These are phyloP conservation scores for Leptobrachium leishanense DNA, from an alignment of 2,113 vertebrate species.

Conservation along the genomic window DNA sequence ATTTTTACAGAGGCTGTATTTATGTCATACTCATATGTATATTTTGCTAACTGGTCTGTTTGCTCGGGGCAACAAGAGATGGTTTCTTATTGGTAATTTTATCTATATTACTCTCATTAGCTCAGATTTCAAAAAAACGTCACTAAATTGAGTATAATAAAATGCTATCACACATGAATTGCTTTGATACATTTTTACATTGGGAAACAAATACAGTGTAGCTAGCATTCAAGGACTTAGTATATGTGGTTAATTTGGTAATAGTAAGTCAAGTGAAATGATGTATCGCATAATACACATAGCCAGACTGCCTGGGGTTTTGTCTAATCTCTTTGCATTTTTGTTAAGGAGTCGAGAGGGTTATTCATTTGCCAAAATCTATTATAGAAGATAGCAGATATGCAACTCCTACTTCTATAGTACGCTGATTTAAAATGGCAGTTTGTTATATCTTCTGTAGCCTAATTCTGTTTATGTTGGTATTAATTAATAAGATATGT, in stretches of 20 bases:
- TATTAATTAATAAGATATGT: slow-evolving; percentile 41
- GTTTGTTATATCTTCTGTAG: slow-evolving; percentile 24
- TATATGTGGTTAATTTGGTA: slow-evolving; percentile 39
- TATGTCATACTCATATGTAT: too few relatives aligned
- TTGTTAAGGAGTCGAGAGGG: slow-evolving; percentile 33
- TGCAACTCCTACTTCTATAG: slow-evolving; percentile 30
- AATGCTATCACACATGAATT: slow-evolving; percentile 27
- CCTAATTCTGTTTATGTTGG: slow-evolving; percentile 37
- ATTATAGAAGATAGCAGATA: slow-evolving; percentile 32
- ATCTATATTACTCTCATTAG: slow-evolving; percentile 19
- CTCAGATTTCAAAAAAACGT: slow-evolving; percentile 25
- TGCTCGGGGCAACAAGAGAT: not conserved
- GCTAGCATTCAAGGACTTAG: slow-evolving; percentile 26
- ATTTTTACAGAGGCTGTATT: too few relatives aligned
- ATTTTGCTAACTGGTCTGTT: not conserved
- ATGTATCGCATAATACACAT: slow-evolving; percentile 31
- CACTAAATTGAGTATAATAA: slow-evolving; percentile 11
- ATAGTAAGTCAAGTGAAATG: slow-evolving; percentile 39
- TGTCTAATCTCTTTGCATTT: slow-evolving; percentile 38
- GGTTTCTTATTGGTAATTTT: too few relatives aligned
- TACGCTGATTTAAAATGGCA: slow-evolving; percentile 35
- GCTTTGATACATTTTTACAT: slow-evolving; percentile 22
- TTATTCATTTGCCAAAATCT: slow-evolving; percentile 41
- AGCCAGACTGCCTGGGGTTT: slow-evolving; percentile 40
- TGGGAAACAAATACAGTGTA: not conserved